Conservation (phyloP, 2,888 invertebrate genomes). For the Hirtodrosophila confusa region DNA sequence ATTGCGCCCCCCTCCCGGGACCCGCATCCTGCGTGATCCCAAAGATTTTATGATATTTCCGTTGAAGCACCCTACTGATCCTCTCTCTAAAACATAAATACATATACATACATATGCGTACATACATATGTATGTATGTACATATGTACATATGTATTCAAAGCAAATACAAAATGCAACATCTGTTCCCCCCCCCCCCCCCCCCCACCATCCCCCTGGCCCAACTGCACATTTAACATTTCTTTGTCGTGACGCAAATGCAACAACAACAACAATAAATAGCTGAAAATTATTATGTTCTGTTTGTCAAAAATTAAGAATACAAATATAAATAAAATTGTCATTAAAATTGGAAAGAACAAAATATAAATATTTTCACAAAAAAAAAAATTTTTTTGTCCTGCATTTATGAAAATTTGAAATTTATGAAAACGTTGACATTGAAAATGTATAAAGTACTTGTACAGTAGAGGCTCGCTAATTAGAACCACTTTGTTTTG, state of each 20-base stretch:
- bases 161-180: conserved; percentile 13
- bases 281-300: conserved; percentile 19
- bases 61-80: no score
- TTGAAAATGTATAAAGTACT: conserved; percentile 34
- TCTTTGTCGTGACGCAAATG: conserved; percentile 44
- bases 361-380: conserved; percentile 11
- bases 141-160: not conserved
- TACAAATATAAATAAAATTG: conserved; percentile 32
- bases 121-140: not conserved
- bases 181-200: conserved; percentile 27
- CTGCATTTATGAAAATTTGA: conserved; percentile 26
- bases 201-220: conserved; percentile 8
- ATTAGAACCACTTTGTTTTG: no score
- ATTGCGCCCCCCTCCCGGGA: no score
- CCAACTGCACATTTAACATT: conserved; percentile 22
- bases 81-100: no score
- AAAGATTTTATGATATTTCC: no score
- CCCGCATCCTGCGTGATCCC: no score
- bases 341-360: conserved; percentile 30
- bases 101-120: no score
- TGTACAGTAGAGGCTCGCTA: no score
- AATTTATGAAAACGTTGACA: conserved; percentile 54
- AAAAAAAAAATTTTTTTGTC: conserved; percentile 13
- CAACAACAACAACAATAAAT: conserved; percentile 29
- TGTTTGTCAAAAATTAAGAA: conserved; percentile 10